Percentiles rank a stretch among this genome's conserved stretches.
phyloP scores from a whole-genome alignment of 92 coral and sea anemone species.

The Porites divaricata region DNA sequence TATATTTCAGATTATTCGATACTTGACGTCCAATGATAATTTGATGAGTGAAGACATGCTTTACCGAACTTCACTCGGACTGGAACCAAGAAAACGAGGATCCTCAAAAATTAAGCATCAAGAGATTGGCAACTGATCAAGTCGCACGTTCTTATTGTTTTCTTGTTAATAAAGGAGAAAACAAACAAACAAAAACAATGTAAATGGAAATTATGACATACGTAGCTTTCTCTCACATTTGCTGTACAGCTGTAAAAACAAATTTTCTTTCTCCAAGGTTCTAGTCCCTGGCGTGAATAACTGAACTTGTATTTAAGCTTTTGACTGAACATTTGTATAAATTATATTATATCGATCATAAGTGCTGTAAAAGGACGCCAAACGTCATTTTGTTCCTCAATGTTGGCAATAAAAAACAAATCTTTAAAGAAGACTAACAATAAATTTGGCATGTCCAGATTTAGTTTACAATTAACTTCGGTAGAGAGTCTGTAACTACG shows the following conservation, averaged over 20 bases:
- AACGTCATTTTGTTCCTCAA: background rate
- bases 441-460: too few species aligned
- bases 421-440: background rate
- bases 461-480: too few species aligned
- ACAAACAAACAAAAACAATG: too few species aligned
- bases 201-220: too few species aligned
- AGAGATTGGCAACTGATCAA: slow-evolving; percentile 56
- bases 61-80: slow-evolving; percentile 83
- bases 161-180: too few species aligned
- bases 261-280: background rate
- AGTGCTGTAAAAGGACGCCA: background rate
- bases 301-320: background rate
- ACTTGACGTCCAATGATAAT: slow-evolving; percentile 73
- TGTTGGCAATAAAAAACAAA: background rate
- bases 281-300: background rate
- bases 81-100: slow-evolving; percentile 90
- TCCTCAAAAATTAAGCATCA: slow-evolving; percentile 77
- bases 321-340: background rate
- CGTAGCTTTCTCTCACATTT: background rate
- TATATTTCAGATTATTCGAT: slow-evolving; percentile 73
- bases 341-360: slow-evolving; percentile 4
- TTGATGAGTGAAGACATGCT: slow-evolving; percentile 89
- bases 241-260: background rate
- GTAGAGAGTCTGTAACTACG: too few species aligned
- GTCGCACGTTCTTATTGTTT: background rate